Conservation (phyloP, 2,888 invertebrate species). For the Andrena chrysosceles region DNA sequence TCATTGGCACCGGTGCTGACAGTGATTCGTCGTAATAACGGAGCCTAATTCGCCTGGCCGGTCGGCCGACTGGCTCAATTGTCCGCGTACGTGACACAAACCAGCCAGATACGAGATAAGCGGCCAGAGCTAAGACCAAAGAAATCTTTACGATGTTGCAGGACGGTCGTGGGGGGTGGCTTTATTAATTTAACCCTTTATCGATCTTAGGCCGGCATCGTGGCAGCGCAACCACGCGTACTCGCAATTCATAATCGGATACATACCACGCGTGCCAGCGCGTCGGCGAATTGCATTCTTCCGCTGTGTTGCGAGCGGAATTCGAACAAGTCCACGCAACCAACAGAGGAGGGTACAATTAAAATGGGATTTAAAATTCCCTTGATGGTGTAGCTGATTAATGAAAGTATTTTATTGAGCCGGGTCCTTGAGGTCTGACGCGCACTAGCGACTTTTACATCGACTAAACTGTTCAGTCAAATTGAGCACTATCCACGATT, state of each 20-base stretch:
- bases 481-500: no score
- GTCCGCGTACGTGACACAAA: slow-evolving; percentile 53
- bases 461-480: no score
- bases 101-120: slow-evolving; percentile 41
- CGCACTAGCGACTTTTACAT: no score
- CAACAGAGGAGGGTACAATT: not conserved
- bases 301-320: slow-evolving; percentile 27
- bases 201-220: slow-evolving; percentile 1
- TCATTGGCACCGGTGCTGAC: slow-evolving; percentile 58
- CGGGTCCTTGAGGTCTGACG: no score
- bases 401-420: no score
- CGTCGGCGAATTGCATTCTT: slow-evolving; percentile 25
- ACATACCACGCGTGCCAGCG: slow-evolving; percentile 10
- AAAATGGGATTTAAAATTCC: not conserved
- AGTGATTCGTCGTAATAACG: slow-evolving; percentile 59
- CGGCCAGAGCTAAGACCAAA: slow-evolving; percentile 10
- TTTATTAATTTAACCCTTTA: slow-evolving; percentile 41
- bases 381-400: no score
- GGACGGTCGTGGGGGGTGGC: not conserved
- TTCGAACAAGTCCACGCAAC: not conserved
- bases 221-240: slow-evolving; percentile 2
- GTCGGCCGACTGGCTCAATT: slow-evolving; percentile 54
- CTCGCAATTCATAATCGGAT: slow-evolving; percentile 46
- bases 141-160: slow-evolving; percentile 43
- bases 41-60: slow-evolving; percentile 51